phyloP scores from a whole-genome alignment of 1,140 invertebrate species.

The Amphibalanus amphitrite region DNA sequence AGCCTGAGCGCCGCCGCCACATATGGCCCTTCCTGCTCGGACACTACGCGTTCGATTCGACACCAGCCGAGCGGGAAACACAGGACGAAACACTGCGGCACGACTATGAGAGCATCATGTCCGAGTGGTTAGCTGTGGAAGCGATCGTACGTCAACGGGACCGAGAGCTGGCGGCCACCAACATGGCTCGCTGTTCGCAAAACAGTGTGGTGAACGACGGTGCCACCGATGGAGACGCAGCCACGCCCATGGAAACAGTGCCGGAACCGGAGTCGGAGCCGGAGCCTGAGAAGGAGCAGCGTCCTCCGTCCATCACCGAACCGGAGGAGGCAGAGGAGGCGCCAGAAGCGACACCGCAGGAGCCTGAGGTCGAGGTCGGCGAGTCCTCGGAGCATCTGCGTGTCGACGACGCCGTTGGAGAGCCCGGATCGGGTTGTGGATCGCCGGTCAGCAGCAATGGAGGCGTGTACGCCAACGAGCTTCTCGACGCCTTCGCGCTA shows the following conservation, averaged over 20 bases:
- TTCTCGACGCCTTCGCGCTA: slow-evolving; percentile 68
- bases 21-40: slow-evolving; percentile 82
- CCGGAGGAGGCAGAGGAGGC: slow-evolving; percentile 6
- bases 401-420: slow-evolving; percentile 14
- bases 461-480: slow-evolving; percentile 65
- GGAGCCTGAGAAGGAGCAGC: neutral
- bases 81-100: slow-evolving; percentile 41
- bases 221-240: slow-evolving; percentile 4
- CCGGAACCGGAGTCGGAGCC: neutral
- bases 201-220: neutral
- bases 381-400: slow-evolving; percentile 15
- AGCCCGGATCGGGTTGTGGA: slow-evolving; percentile 31
- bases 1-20: slow-evolving; percentile 30
- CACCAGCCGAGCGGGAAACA: slow-evolving; percentile 43
- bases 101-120: slow-evolving; percentile 74
- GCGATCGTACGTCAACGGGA: slow-evolving; percentile 74
- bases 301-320: neutral
- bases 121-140: slow-evolving; percentile 84
- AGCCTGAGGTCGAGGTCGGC: slow-evolving; percentile 9
- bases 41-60: slow-evolving; percentile 65
- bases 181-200: slow-evolving; percentile 35
- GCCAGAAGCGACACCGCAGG: slow-evolving; percentile 5
- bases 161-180: slow-evolving; percentile 43
- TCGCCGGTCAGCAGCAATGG: slow-evolving; percentile 69
- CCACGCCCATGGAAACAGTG: too few species aligned